Conservation (phyloP, 1,140 invertebrate genomes). For the Delia radicum region DNA sequence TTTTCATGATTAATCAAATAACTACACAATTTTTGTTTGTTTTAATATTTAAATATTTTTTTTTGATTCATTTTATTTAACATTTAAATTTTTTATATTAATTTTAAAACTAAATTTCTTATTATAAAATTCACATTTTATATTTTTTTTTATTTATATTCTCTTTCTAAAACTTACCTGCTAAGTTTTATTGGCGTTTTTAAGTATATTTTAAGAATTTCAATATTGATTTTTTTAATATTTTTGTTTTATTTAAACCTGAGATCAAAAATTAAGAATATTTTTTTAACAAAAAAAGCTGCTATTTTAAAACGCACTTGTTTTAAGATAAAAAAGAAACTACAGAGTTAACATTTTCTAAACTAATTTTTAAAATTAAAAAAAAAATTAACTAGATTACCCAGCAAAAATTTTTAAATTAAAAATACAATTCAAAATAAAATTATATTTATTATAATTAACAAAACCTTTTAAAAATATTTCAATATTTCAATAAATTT, state of each 20-base stretch:
- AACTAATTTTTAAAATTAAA: neutral
- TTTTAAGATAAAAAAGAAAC: too few species aligned
- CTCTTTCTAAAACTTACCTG: neutral
- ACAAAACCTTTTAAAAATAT: too few species aligned
- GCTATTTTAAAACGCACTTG: neutral
- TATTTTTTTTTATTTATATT: neutral
- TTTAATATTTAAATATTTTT: neutral
- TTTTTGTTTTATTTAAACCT: neutral
- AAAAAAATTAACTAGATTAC: too few species aligned
- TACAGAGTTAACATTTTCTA: neutral
- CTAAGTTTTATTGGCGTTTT: neutral
- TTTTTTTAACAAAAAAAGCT: neutral
- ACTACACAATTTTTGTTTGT: neutral
- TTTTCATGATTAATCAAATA: too few species aligned
- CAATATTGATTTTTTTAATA: neutral
- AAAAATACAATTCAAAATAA: too few species aligned
- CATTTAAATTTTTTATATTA: neutral
- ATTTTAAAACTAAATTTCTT: neutral
- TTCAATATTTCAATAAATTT: too few species aligned
- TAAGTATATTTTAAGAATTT: neutral
- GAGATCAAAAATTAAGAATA: constrained; percentile 4
- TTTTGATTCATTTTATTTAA: neutral
- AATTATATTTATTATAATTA: too few species aligned
- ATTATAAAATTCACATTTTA: neutral
- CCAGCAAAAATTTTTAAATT: too few species aligned